Percentiles rank a stretch among this genome's conserved stretches.
Evolutionary conservation across 2,113 vertebrate species (phyloP).

Genomic region (Canis aureus): DNA sequence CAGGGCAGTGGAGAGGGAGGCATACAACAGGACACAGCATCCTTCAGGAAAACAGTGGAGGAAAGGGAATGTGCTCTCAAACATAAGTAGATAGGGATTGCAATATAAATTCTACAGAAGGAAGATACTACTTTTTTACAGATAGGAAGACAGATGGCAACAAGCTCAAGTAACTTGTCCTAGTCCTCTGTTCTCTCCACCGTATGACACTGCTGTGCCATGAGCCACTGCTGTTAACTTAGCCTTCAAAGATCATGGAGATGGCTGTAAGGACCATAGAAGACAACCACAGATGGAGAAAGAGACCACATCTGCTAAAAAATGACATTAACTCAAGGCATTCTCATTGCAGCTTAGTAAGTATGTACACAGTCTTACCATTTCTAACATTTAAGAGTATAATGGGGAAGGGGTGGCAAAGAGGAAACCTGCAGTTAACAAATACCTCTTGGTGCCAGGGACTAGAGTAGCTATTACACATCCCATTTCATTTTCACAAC

Average conservation of each 20-base stretch:
- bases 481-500: constrained; percentile 46
- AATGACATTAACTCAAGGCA: neutral
- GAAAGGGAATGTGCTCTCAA: neutral
- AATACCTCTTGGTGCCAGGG: neutral
- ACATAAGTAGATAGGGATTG: neutral
- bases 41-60: neutral
- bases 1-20: neutral
- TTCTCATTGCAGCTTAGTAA: neutral
- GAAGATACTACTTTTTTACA: constrained; percentile 34
- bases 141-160: constrained; percentile 46
- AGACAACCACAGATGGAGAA: neutral
- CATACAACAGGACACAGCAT: neutral
- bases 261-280: constrained; percentile 31
- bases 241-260: neutral
- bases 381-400: neutral
- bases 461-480: neutral
- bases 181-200: neutral
- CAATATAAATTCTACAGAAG: constrained; percentile 18
- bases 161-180: neutral
- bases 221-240: neutral
- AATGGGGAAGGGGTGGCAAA: neutral
- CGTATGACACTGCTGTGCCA: neutral
- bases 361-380: neutral
- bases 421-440: constrained; percentile 27
- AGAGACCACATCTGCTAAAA: neutral